Evolutionary conservation across 2,113 vertebrate species (phyloP).

Genomic region (Microcebus griseorufus): DNA sequence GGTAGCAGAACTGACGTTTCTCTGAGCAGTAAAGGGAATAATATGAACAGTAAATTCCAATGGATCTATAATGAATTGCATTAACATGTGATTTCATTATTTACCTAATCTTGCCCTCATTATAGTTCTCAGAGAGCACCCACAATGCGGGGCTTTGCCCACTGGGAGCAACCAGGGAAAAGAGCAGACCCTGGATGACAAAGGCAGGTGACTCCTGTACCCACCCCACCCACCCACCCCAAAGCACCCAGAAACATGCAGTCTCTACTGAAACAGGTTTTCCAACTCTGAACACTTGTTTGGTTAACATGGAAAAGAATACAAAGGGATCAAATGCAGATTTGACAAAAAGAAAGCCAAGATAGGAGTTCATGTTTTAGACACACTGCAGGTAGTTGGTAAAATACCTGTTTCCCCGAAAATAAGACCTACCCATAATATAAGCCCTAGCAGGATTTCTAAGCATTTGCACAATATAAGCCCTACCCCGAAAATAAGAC

Average conservation of each 20-base stretch:
- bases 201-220: accelerated
- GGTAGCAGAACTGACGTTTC: not conserved
- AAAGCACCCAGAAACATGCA: not conserved
- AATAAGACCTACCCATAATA: too few species aligned
- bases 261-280: not conserved
- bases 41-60: not conserved
- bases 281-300: not conserved
- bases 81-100: not conserved
- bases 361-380: not conserved
- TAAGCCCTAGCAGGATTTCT: too few species aligned
- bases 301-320: not conserved
- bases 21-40: not conserved
- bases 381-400: not conserved
- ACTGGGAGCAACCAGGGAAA: not conserved
- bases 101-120: not conserved
- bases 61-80: not conserved
- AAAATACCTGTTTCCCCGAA: too few species aligned
- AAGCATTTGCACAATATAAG: too few species aligned
- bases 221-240: too few species aligned
- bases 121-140: not conserved
- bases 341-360: not conserved
- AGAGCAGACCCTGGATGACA: not conserved
- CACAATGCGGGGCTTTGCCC: not conserved
- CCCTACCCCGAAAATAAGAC: too few species aligned
- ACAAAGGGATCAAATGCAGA: not conserved